Evolutionary conservation across 1,140 invertebrate genomes (phyloP).

Genomic region (Drosophila takahashii): DNA sequence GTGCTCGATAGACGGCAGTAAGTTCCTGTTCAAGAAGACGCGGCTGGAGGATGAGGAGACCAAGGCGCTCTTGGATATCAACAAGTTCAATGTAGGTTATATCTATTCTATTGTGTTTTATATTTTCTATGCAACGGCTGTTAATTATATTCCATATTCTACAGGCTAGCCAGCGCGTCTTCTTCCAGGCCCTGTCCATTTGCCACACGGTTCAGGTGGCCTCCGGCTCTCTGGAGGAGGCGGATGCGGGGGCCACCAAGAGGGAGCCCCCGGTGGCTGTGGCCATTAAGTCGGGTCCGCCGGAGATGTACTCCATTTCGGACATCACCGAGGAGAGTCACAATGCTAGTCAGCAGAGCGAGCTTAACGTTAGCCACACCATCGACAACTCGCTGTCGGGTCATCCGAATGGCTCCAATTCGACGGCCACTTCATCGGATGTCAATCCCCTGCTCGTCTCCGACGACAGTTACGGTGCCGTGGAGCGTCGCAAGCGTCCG

Average conservation of each 20-base stretch:
- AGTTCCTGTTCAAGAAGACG: slow-evolving; percentile 87
- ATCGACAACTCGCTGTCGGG: slow-evolving; percentile 70
- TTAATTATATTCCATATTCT: neutral
- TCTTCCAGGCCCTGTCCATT: slow-evolving; percentile 89
- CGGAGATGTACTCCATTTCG: slow-evolving; percentile 76
- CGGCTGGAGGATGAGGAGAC: slow-evolving; percentile 43
- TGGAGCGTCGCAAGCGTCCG: slow-evolving; percentile 74
- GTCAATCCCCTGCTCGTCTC: slow-evolving; percentile 72
- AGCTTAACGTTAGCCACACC: slow-evolving; percentile 63
- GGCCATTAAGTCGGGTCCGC: slow-evolving; percentile 55
- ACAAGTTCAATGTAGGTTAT: slow-evolving; percentile 20
- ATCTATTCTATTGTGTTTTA: neutral
- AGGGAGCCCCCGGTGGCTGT: slow-evolving; percentile 18
- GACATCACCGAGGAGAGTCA: slow-evolving; percentile 82
- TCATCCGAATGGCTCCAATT: slow-evolving; percentile 62
- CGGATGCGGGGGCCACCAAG: slow-evolving; percentile 12
- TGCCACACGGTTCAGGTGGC: slow-evolving; percentile 92
- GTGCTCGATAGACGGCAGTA: slow-evolving; percentile 91
- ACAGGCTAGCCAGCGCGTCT: slow-evolving; percentile 30
- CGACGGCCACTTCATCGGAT: slow-evolving; percentile 56
- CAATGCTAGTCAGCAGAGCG: slow-evolving; percentile 80
- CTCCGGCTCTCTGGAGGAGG: slow-evolving; percentile 35
- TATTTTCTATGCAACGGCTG: no score
- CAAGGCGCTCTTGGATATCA: slow-evolving; percentile 47
- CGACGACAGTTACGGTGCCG: slow-evolving; percentile 49